Percentiles rank a stretch among this genome's conserved stretches.
These are phyloP conservation scores for Amphiprion clarkii DNA, from an alignment of 2,797 vertebrate genomes.

Conservation along the genomic window DNA sequence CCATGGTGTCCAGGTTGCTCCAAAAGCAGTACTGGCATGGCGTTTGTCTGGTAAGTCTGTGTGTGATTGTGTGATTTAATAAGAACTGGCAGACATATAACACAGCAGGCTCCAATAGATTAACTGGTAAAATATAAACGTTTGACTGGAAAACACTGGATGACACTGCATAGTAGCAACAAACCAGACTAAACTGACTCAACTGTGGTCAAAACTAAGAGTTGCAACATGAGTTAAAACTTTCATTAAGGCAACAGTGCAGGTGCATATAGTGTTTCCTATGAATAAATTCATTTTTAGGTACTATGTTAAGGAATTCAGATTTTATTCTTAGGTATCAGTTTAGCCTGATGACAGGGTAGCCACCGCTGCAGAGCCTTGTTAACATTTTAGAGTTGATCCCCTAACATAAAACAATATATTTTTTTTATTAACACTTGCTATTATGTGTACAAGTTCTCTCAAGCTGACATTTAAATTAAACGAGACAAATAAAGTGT, in stretches of 20 bases:
- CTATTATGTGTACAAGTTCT: not conserved
- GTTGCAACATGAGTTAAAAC: conserved; percentile 9
- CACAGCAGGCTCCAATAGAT: conserved; percentile 51
- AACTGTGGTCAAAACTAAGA: not conserved
- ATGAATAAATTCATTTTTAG: not conserved
- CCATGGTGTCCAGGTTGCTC: conserved; percentile 65
- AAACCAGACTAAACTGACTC: conserved; percentile 34
- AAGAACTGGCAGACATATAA: conserved; percentile 56
- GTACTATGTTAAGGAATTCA: not conserved
- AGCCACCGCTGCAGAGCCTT: too few relatives aligned
- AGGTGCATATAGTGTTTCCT: conserved; percentile 1
- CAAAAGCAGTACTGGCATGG: conserved; percentile 52
- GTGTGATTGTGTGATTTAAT: conserved; percentile 53
- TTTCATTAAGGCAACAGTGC: conserved; percentile 10
- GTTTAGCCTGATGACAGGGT: too few relatives aligned
- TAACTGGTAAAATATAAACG: conserved; percentile 54
- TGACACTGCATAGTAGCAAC: conserved; percentile 20
- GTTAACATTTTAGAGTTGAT: not conserved
- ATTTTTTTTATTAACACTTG: not conserved
- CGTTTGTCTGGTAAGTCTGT: conserved; percentile 58
- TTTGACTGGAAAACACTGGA: conserved; percentile 38
- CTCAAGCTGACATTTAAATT: too few relatives aligned
- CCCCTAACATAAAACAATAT: not conserved
- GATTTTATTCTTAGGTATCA: not conserved
- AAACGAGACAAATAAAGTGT: too few relatives aligned